These are phyloP conservation scores for Phymatocera aterrima DNA, from an alignment of 2,888 invertebrate species.

Conservation along the genomic window DNA sequence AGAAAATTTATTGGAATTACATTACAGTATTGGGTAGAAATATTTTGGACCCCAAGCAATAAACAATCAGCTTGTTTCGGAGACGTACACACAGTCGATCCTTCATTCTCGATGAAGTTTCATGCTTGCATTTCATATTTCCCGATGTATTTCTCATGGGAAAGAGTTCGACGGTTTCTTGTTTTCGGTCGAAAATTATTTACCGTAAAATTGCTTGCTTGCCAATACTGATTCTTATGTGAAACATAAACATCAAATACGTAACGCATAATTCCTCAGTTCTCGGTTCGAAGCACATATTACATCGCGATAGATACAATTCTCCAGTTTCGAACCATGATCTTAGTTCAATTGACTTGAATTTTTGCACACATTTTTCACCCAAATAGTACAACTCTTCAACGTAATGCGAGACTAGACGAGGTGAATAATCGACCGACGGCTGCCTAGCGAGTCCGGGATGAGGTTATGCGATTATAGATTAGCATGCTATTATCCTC, in stretches of 20 bases:
- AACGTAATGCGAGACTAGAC: background rate
- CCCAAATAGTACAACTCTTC: background rate
- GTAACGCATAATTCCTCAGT: too few relatives aligned
- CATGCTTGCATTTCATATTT: background rate
- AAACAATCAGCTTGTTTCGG: conserved; percentile 16
- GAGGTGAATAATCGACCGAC: background rate
- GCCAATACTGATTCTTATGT: too few relatives aligned
- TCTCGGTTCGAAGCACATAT: too few relatives aligned
- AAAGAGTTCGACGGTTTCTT: too few relatives aligned
- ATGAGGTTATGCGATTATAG: background rate
- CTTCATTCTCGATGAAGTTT: background rate
- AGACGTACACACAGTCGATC: background rate
- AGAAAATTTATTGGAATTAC: conserved; percentile 30
- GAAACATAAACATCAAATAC: too few relatives aligned
- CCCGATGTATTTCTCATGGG: background rate
- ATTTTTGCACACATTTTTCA: background rate
- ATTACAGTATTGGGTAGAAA: conserved; percentile 2
- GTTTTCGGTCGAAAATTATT: too few relatives aligned
- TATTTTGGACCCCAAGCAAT: conserved; percentile 7
- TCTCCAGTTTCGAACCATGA: background rate
- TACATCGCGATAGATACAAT: too few relatives aligned
- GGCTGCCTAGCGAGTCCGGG: background rate
- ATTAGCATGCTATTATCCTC: background rate
- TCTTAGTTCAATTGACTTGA: background rate
- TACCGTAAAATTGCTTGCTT: too few relatives aligned